Conservation (phyloP, 92 coral and sea anemone genomes). For the Isaurus tuberculatus region DNA sequence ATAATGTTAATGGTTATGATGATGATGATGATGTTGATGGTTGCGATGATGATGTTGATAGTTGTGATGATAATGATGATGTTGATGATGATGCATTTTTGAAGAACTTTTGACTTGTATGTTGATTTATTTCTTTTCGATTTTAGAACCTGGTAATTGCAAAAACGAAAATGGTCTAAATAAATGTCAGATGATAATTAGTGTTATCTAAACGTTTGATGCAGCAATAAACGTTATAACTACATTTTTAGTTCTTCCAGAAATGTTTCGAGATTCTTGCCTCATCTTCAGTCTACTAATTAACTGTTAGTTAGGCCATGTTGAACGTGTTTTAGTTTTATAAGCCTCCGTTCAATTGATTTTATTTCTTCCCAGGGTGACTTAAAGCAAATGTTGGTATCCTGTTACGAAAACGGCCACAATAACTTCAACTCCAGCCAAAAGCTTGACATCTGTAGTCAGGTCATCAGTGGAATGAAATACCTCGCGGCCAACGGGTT, state of each 20-base stretch:
- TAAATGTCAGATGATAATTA: too few species aligned
- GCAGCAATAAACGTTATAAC: too few species aligned
- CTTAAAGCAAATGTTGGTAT: slow-evolving; percentile 89
- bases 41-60: not conserved
- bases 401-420: slow-evolving; percentile 88
- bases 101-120: too few species aligned
- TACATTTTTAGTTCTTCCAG: too few species aligned
- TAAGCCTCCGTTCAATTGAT: not conserved
- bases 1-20: not conserved
- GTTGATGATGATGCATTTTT: not conserved
- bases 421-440: slow-evolving; percentile 85
- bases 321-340: not conserved
- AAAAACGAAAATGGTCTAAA: too few species aligned
- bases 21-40: not conserved
- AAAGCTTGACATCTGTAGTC: slow-evolving; percentile 82
- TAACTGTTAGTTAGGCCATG: not conserved
- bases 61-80: not conserved
- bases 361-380: slow-evolving; percentile 77
- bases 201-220: too few species aligned
- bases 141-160: too few species aligned
- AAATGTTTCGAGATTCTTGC: too few species aligned
- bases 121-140: too few species aligned
- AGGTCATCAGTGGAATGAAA: slow-evolving; percentile 87
- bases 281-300: too few species aligned
- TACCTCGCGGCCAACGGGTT: slow-evolving; percentile 81